Conservation (phyloP, 2,113 vertebrate genomes). For the Tenrec ecaudatus region DNA sequence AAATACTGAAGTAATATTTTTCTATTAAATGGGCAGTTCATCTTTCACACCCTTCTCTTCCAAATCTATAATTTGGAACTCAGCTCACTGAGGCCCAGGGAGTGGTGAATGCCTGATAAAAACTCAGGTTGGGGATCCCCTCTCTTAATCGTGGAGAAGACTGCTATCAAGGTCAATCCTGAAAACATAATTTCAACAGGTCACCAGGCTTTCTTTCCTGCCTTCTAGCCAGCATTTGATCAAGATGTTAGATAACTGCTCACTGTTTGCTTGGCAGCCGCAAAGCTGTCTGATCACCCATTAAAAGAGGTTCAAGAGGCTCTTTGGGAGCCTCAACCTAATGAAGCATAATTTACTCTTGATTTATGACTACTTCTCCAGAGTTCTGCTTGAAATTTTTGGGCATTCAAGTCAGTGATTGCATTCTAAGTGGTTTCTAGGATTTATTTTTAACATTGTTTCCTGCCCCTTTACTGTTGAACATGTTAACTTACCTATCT, state of each 20-base stretch:
- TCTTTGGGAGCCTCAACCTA: conserved; percentile 9
- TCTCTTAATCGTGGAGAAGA: background rate
- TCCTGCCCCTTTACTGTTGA: background rate
- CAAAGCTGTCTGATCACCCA: background rate
- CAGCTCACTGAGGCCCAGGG: background rate
- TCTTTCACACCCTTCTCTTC: conserved; percentile 11
- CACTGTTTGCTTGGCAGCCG: background rate
- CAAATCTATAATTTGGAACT: conserved; percentile 29
- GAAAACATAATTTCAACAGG: conserved; percentile 13
- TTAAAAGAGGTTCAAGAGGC: background rate
- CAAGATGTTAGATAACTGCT: background rate
- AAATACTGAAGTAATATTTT: background rate
- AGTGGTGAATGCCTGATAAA: background rate
- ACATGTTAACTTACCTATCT: background rate
- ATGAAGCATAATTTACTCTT: conserved; percentile 23
- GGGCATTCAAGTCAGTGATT: background rate
- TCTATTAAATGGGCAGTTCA: background rate
- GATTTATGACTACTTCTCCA: background rate
- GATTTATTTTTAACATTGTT: conserved; percentile 34
- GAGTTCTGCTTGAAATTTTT: conserved; percentile 40
- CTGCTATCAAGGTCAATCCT: background rate
- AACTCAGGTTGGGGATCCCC: background rate
- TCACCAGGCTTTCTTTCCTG: background rate
- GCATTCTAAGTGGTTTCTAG: conserved; percentile 49
- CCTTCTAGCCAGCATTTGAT: background rate